A percentile compares a stretch with the other conserved stretches of the same genome.
These are phyloP conservation scores for Cossypha caffra DNA, from an alignment of 2,797 vertebrate species.

Conservation along the genomic window DNA sequence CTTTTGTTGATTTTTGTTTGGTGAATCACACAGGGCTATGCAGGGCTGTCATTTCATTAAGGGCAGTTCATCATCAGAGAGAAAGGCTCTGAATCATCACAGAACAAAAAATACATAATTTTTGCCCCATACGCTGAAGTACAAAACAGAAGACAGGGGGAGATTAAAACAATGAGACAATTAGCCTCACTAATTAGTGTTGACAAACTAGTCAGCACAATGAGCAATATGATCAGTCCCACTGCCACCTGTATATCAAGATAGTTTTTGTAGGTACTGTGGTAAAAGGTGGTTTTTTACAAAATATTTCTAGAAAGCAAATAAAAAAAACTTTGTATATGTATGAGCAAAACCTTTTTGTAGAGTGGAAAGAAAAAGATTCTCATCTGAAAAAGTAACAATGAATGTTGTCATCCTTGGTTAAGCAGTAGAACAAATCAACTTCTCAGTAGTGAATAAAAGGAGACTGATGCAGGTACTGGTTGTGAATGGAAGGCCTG, in stretches of 20 bases:
- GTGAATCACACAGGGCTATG: neutral
- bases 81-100: neutral
- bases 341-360: neutral
- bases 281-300: neutral
- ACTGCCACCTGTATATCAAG: neutral
- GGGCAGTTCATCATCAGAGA: neutral
- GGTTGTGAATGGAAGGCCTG: neutral
- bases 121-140: neutral
- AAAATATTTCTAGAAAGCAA: neutral
- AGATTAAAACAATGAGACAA: neutral
- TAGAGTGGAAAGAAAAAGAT: neutral
- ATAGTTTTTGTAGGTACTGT: neutral
- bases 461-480: neutral
- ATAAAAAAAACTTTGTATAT: neutral
- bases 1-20: neutral
- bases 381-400: neutral
- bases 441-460: neutral
- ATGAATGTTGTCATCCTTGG: neutral
- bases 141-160: neutral
- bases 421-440: neutral
- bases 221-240: neutral
- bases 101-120: neutral
- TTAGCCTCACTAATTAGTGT: neutral
- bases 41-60: neutral
- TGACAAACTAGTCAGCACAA: neutral